Base-by-base conservation (phyloP, 1,140 invertebrate genomes). In the Drosophila repleta region DNA sequence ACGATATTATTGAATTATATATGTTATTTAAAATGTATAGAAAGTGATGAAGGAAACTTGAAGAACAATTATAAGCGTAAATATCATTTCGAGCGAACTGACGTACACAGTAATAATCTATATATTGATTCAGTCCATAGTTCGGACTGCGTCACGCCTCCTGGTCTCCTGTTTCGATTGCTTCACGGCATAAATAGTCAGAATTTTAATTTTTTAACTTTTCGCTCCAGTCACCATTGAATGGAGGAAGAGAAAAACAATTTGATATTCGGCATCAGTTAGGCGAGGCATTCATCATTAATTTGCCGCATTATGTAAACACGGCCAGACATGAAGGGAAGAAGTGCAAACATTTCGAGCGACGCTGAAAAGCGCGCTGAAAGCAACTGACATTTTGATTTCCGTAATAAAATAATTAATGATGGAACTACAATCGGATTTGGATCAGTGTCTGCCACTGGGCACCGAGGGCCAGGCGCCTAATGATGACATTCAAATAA, bases 351-450 rank as follows among this genome's bases (percentile, higher is more conserved):
- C 83, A 82, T 67, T 79, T 76, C 67, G 72, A 76, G 55, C 51
- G 11, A 67, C 61, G 39, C n/a, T n/a, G n/a, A n/a, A n/a, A n/a
- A 29, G 43, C 29, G 62, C 46, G 83, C 48, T 81, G 82, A 87
- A 78, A 87, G 78, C 53, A 49, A 53, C 83, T 89, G 83, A 88
- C 83, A 88, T 83, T 88, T 88, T 88, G 83, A 87, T 88, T 88
- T 87, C 79, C 83, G 79, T 88, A 89, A 88, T 88, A 88, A 88
- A 89, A 75, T 88, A 88, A 88, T 88, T 88, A 88, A 88, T 88
- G 79, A 89, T 82, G 37, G 46, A 68, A 49, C 45, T 61, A 26
- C 74, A 69, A 78, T 71, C 63, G 79, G 52, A 88, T 74, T 70
- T 68, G 83, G 83, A 87, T 88, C 83, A 83, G 62, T 71, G 69